Evolutionary conservation across 2,888 invertebrate species (phyloP).

Genomic region (Pantelozetes paolii): DNA sequence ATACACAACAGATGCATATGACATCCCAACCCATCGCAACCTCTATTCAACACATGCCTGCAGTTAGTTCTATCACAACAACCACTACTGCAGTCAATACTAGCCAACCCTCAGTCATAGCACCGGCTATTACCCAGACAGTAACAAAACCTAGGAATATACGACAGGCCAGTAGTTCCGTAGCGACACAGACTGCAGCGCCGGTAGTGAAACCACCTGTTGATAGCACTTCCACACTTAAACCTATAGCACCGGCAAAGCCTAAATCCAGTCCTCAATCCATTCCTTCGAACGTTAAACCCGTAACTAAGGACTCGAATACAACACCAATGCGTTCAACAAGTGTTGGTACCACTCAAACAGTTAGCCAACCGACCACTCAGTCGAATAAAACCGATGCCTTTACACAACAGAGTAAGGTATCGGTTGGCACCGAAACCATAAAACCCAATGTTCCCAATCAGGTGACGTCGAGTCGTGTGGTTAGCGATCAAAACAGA

Average conservation of each 20-base stretch:
- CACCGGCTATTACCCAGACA: neutral
- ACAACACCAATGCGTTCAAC: neutral
- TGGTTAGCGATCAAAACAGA: neutral
- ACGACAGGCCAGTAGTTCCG: neutral
- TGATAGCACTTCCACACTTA: conserved; percentile 18
- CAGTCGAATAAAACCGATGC: conserved; percentile 19
- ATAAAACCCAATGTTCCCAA: neutral
- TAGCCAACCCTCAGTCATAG: neutral
- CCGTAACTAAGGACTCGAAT: neutral
- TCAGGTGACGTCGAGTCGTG: neutral
- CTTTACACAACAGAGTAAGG: neutral
- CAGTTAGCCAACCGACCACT: neutral
- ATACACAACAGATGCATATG: neutral
- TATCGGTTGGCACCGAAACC: neutral
- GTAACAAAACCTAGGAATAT: neutral
- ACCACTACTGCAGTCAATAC: neutral
- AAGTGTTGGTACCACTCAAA: neutral
- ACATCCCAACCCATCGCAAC: neutral
- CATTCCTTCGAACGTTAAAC: neutral
- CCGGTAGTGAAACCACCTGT: conserved; percentile 9
- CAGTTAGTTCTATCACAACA: neutral
- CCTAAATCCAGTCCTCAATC: conserved; percentile 20
- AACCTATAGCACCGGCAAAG: conserved; percentile 21
- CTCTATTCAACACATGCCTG: conserved; percentile 18
- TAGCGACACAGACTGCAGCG: conserved; percentile 24